Evolutionary conservation across 2,797 vertebrate species (phyloP).

Genomic region (Dicrostonyx torquatus): DNA sequence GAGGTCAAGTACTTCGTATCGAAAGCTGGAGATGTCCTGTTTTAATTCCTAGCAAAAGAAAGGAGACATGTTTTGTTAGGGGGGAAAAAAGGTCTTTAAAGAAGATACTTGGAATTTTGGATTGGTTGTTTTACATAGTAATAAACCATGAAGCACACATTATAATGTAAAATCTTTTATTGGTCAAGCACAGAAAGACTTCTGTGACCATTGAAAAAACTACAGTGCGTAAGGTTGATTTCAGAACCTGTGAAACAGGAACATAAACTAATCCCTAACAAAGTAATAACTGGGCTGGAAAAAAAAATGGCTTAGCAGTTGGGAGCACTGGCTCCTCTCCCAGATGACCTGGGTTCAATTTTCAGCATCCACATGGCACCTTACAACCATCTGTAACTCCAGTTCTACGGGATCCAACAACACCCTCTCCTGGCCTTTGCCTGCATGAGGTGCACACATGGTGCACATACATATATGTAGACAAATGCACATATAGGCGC

Average conservation of each 20-base stretch:
- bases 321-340: background rate
- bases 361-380: background rate
- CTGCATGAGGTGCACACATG: background rate
- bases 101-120: background rate
- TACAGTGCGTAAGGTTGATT: constrained; percentile 17
- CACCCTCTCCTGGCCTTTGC: background rate
- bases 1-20: constrained; percentile 96
- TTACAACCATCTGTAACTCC: background rate
- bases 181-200: constrained; percentile 9
- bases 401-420: background rate
- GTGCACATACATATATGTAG: background rate
- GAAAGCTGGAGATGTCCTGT: constrained; percentile 98
- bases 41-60: constrained; percentile 92
- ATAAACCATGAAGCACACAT: constrained; percentile 12
- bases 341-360: background rate
- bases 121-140: constrained; percentile 26
- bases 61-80: constrained; percentile 17
- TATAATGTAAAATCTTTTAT: background rate
- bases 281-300: background rate
- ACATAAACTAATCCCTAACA: background rate
- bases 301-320: background rate
- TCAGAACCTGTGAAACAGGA: background rate
- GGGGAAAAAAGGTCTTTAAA: background rate
- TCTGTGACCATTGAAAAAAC: background rate
- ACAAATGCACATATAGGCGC: background rate